These are phyloP conservation scores for Drosophila baimaii DNA, from an alignment of 1,140 invertebrate genomes.

Conservation along the genomic window DNA sequence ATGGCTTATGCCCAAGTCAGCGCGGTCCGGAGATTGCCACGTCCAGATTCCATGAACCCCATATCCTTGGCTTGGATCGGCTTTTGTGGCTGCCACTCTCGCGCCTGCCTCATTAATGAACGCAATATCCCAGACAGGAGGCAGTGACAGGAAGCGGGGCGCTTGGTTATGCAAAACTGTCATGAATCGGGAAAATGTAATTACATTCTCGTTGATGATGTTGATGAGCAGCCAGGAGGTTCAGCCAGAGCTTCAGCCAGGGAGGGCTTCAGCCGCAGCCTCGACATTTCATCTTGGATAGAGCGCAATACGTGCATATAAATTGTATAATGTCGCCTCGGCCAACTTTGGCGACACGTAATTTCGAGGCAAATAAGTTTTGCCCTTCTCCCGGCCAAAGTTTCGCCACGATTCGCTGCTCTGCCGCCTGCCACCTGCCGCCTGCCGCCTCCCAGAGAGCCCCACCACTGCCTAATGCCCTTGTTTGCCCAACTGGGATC, in stretches of 20 bases:
- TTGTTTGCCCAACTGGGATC: conserved; percentile 35
- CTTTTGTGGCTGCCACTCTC: conserved; percentile 55
- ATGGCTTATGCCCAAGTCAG: conserved; percentile 17
- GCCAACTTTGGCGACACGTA: conserved; percentile 68
- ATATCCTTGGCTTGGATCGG: conserved; percentile 30
- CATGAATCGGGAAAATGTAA: conserved; percentile 80
- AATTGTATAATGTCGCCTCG: conserved; percentile 73
- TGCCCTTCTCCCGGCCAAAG: conserved; percentile 43
- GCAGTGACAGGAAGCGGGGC: conserved; percentile 21
- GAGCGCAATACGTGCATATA: conserved; percentile 74
- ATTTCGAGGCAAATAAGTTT: conserved; percentile 77
- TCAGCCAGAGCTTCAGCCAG: background rate
- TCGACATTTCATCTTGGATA: conserved; percentile 71
- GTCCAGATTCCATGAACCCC: conserved; percentile 27
- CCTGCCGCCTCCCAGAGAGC: background rate
- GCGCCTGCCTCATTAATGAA: conserved; percentile 71
- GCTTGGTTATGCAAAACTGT: conserved; percentile 75
- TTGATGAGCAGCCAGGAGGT: conserved; percentile 46
- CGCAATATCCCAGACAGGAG: conserved; percentile 56
- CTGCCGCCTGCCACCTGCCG: conserved; percentile 9
- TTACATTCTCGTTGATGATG: conserved; percentile 78
- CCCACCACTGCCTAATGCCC: conserved; percentile 39
- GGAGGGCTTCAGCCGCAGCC: conserved; percentile 9
- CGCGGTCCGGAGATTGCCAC: conserved; percentile 17
- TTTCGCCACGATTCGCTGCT: conserved; percentile 34